These are phyloP conservation scores for Venusia cambrica DNA, from an alignment of 2,888 invertebrate genomes.

Conservation along the genomic window DNA sequence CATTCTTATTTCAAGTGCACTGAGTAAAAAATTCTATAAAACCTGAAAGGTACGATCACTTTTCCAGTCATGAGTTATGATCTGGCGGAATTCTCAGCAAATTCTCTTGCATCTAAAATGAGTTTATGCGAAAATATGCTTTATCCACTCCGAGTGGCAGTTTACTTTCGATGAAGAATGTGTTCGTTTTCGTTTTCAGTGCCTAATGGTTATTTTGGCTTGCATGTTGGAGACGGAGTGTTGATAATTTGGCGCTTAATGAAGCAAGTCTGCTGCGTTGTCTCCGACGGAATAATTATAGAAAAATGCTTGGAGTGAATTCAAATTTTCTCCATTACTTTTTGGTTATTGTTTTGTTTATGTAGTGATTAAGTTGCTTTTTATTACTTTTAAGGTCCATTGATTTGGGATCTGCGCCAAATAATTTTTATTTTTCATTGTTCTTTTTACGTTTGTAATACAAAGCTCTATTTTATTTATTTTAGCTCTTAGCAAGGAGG, in stretches of 20 bases:
- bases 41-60: constrained; percentile 46
- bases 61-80: constrained; percentile 64
- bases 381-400: constrained; percentile 23
- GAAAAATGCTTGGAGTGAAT: constrained; percentile 70
- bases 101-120: constrained; percentile 47
- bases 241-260: constrained; percentile 77
- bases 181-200: constrained; percentile 39
- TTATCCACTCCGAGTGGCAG: constrained; percentile 42
- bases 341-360: constrained; percentile 75
- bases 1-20: constrained; percentile 24
- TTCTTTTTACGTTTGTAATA: no score
- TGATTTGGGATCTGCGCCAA: no score
- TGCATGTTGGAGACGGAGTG: constrained; percentile 57
- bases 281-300: constrained; percentile 67
- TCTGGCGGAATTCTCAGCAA: constrained; percentile 60
- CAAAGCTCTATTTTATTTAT: no score
- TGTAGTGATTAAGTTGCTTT: constrained; percentile 56
- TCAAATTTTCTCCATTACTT: constrained; percentile 74
- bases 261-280: constrained; percentile 67
- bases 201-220: constrained; percentile 64
- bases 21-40: constrained; percentile 21
- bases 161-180: constrained; percentile 35
- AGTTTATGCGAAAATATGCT: constrained; percentile 51
- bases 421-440: no score
- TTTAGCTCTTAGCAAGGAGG: no score